Percentiles rank a stretch among this genome's conserved stretches.
Evolutionary conservation across 2,797 vertebrate species (phyloP).

Genomic region (Lagothrix lagotricha): DNA sequence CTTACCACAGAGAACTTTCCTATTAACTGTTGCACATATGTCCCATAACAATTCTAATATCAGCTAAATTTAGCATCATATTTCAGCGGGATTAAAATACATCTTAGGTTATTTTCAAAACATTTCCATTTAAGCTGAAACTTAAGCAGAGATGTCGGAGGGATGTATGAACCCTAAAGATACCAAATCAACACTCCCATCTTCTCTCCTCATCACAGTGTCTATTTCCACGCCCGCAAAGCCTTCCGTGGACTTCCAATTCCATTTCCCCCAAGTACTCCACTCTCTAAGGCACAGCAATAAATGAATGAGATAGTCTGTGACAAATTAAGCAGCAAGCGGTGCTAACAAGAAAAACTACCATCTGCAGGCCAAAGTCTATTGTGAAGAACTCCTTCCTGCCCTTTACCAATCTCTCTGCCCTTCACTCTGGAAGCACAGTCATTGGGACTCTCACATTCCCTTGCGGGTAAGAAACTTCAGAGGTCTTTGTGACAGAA

Average conservation of each 20-base stretch:
- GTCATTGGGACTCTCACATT: background rate
- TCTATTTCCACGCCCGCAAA: background rate
- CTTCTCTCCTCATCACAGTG: background rate
- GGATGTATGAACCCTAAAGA: background rate
- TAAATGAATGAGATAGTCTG: background rate
- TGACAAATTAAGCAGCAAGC: background rate
- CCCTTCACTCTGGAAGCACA: background rate
- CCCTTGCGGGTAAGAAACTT: background rate
- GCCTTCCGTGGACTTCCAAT: background rate
- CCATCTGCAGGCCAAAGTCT: background rate
- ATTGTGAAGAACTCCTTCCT: background rate
- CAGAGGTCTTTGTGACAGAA: background rate
- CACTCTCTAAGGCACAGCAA: background rate
- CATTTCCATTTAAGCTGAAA: background rate
- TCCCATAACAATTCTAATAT: background rate
- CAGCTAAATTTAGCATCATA: background rate
- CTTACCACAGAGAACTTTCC: background rate
- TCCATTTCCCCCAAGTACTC: background rate
- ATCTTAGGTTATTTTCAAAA: slow-evolving; percentile 24
- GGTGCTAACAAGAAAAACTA: background rate
- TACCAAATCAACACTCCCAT: background rate
- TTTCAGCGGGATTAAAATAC: background rate
- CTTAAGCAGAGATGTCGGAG: background rate
- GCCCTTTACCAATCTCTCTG: background rate
- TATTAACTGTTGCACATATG: background rate